phyloP scores from a whole-genome alignment of 2,797 vertebrate species.

The Peromyscus aztecus region DNA sequence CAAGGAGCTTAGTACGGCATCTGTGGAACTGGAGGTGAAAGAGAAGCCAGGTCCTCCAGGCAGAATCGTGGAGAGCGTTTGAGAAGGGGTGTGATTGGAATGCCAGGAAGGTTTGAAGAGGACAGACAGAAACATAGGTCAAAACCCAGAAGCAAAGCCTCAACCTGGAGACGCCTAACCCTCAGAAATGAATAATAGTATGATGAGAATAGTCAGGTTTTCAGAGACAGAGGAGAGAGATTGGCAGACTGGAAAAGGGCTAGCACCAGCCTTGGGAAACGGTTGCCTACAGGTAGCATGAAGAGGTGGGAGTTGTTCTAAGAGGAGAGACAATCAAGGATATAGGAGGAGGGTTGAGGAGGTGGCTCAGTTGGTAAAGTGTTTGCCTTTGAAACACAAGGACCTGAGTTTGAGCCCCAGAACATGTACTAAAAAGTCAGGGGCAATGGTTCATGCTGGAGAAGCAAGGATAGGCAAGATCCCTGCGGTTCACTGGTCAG shows the following conservation, averaged over 20 bases:
- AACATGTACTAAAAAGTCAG: background rate
- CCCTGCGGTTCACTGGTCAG: background rate
- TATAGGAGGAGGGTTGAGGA: no score
- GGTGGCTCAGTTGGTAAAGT: background rate
- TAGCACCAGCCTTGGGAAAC: background rate
- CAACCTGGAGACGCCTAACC: background rate
- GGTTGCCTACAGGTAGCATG: background rate
- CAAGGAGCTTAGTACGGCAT: background rate
- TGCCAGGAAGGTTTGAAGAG: background rate
- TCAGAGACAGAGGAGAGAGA: background rate
- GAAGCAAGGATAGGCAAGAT: background rate
- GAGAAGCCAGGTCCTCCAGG: background rate
- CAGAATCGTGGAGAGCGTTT: background rate
- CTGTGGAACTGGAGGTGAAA: background rate
- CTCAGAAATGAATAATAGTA: background rate
- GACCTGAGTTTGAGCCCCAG: background rate
- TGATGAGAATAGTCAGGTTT: background rate
- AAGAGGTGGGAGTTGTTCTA: background rate
- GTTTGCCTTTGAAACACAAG: background rate
- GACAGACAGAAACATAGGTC: background rate
- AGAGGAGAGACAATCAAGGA: background rate
- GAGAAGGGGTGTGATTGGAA: background rate
- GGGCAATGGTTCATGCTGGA: background rate
- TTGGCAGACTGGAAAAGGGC: background rate
- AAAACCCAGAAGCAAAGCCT: constrained; percentile 25